Base-by-base conservation (phyloP, 2,888 invertebrate species). In the Nomada fucata region DNA sequence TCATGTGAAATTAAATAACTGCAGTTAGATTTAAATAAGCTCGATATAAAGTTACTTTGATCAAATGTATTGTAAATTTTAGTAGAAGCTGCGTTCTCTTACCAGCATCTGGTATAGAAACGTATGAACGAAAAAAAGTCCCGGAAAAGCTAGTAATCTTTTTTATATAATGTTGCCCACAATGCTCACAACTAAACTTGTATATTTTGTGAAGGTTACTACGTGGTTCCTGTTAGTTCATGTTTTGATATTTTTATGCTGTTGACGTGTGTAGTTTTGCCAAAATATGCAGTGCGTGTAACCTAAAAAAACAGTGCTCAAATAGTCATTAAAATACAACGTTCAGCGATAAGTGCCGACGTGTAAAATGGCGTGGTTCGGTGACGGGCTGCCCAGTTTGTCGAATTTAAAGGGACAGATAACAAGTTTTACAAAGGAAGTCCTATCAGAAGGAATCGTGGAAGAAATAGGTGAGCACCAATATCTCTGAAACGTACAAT, bases 341-440 rank as follows among this genome's bases (percentile, higher is more conserved):
- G 26, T 63, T 23, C 60, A 71, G 61, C 73, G 61, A 55, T 67
- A 65, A 73, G 47, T 89, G 90, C 91, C 88, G 90, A 92, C 91
- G 91, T 91, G 92, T 90, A 91, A 91, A 93, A 93, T 93, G 93
- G 93, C 93, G 92, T 93, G 93, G 93, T 92, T 93, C 86, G 93
- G 92, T 63, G 93, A 93, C 60, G 91, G 93, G 71, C 91, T 93
- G 77, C 89, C 93, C 83, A 93, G 93, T 76, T 89, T 94, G 84
- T 93, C 93, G 78, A 96, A 95, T 94, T 94, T 98, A 86, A 98
- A 97, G 94, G 98, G 98, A 88, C 98, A 98, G 95, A 96, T 98
- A 91, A 96, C 96, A 52, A 98, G 95, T 94, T 97, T 98, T 91
- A 98, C 98, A 79, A 97, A 97, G 93, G 98, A 98, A 94, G 98